Evolutionary conservation across 64 coral and sea anemone species (phyloP).

Genomic region (Cladopsammia gracilis): DNA sequence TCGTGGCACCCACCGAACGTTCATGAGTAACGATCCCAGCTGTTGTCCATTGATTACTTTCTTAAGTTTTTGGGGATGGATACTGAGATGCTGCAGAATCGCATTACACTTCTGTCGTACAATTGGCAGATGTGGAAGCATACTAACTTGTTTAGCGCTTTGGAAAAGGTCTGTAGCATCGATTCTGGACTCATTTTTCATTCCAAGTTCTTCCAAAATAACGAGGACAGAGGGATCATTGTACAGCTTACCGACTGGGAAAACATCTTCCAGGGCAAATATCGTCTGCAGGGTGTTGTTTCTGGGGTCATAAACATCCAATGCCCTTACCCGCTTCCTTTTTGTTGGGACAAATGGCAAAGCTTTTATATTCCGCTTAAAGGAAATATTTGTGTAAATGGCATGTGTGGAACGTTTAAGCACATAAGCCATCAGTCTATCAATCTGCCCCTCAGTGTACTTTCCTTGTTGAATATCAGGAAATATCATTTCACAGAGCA

Average conservation of each 20-base stretch:
- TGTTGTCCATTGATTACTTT: not conserved
- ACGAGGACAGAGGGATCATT: not conserved
- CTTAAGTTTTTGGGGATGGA: slow-evolving; percentile 9
- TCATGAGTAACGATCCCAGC: not conserved
- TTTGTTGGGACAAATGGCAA: slow-evolving; percentile 8
- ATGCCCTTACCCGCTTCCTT: not conserved
- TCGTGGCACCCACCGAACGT: slow-evolving; percentile 50
- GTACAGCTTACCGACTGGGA: not conserved
- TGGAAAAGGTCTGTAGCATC: slow-evolving; percentile 42
- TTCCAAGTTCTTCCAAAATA: slow-evolving; percentile 15
- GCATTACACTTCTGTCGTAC: slow-evolving; percentile 51
- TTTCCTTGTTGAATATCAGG: not conserved
- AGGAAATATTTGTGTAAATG: not conserved
- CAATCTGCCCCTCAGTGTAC: not conserved
- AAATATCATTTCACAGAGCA: not conserved
- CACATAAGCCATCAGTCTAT: slow-evolving; percentile 24
- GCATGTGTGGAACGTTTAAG: slow-evolving; percentile 38
- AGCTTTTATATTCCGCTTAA: not conserved
- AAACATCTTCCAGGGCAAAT: slow-evolving; percentile 15
- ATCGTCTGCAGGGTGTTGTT: not conserved
- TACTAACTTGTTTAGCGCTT: slow-evolving; percentile 39
- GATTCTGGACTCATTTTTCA: slow-evolving; percentile 41
- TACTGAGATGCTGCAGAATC: slow-evolving; percentile 41
- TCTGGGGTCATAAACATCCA: slow-evolving; percentile 32
- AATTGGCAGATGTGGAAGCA: not conserved